Conservation (phyloP, 2,888 invertebrate genomes). For the Apantesis nais region DNA sequence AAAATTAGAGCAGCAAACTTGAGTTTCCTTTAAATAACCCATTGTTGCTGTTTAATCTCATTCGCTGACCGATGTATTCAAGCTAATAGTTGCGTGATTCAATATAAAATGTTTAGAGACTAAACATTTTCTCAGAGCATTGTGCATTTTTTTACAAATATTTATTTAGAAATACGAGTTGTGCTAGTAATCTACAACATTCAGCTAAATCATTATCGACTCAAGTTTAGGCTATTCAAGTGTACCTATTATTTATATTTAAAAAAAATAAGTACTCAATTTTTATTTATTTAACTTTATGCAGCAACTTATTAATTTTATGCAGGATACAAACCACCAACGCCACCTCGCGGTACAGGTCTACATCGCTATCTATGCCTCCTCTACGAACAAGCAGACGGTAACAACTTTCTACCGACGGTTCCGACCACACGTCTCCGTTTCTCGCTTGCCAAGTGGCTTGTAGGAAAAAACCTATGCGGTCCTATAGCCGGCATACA, state of each 20-base stretch:
- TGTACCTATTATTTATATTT: too few species aligned
- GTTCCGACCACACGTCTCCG: slow-evolving; percentile 69
- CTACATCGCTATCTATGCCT: slow-evolving; percentile 77
- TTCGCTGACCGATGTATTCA: too few species aligned
- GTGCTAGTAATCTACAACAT: neutral
- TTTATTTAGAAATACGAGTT: neutral
- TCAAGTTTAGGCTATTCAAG: too few species aligned
- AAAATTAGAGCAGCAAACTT: slow-evolving; percentile 11
- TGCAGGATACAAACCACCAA: slow-evolving; percentile 77
- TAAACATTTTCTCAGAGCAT: too few species aligned
- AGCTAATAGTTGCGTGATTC: too few species aligned
- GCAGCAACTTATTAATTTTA: too few species aligned
- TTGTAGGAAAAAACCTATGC: slow-evolving; percentile 75
- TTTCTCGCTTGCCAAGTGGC: slow-evolving; percentile 72
- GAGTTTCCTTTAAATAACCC: neutral
- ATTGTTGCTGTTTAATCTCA: neutral
- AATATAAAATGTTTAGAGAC: neutral
- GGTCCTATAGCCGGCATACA: slow-evolving; percentile 74
- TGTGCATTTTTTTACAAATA: neutral
- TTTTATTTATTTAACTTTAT: neutral
- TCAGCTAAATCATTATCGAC: too few species aligned
- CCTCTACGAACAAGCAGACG: slow-evolving; percentile 76
- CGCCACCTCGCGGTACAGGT: slow-evolving; percentile 79
- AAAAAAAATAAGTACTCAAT: too few species aligned
- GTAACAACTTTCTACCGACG: slow-evolving; percentile 75